Percentiles rank a stretch among this genome's conserved stretches.
These are phyloP conservation scores for Terrapene triunguis DNA, from an alignment of 2,113 vertebrate species.

Conservation along the genomic window DNA sequence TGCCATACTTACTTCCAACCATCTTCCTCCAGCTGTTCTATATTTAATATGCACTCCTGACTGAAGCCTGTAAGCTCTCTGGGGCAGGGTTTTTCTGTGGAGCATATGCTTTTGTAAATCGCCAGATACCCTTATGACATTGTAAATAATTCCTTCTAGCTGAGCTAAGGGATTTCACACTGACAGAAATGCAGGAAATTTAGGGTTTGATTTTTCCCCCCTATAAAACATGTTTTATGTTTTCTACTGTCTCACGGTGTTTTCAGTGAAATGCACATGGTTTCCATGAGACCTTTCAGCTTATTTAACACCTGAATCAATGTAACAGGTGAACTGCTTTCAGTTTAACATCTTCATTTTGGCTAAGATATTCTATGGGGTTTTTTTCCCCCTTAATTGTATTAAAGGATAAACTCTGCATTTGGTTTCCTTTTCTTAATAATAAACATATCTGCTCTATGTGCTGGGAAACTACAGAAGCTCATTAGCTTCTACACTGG, in stretches of 20 bases:
- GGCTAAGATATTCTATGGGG: not conserved
- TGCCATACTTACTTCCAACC: accelerated
- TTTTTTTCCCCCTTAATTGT: conserved; percentile 16
- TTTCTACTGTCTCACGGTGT: conserved; percentile 17
- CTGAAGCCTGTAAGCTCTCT: not conserved
- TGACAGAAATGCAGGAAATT: not conserved
- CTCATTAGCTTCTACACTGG: not conserved
- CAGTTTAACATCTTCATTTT: conserved; percentile 18
- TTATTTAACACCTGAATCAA: not conserved
- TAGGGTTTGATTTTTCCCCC: not conserved
- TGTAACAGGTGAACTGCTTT: conserved; percentile 46
- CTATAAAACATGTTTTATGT: not conserved
- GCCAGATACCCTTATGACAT: not conserved
- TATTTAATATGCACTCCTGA: not conserved
- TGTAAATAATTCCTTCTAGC: not conserved
- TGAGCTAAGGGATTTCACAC: not conserved
- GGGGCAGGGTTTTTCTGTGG: not conserved
- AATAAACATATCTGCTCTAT: not conserved
- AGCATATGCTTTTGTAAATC: not conserved
- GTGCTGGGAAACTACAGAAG: not conserved
- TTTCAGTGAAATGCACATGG: conserved; percentile 46
- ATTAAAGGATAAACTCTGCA: conserved; percentile 25
- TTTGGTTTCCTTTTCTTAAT: not conserved
- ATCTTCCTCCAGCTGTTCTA: not conserved
- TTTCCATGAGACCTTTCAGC: conserved; percentile 66